Evolutionary conservation across 2,113 vertebrate species (phyloP).

Genomic region (Mirza zaza): DNA sequence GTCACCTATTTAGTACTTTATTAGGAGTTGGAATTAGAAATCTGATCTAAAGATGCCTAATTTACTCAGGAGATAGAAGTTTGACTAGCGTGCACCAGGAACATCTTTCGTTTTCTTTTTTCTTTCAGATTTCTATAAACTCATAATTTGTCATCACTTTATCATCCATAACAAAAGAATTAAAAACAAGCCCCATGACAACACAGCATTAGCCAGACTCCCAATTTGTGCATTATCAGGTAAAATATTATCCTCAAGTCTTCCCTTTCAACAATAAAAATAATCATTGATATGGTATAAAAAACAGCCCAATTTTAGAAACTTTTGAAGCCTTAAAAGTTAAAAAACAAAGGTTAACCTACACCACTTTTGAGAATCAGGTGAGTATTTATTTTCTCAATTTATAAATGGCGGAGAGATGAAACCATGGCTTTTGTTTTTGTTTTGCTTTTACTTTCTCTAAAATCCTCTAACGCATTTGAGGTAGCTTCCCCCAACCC

Average conservation of each 20-base stretch:
- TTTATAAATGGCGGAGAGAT: not conserved
- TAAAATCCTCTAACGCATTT: not conserved
- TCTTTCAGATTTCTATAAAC: not conserved
- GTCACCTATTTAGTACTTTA: not conserved
- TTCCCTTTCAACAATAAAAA: not conserved
- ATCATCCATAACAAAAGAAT: not conserved
- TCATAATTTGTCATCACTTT: not conserved
- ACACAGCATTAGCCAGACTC: not conserved
- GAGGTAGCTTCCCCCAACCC: not conserved
- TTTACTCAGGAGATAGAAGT: not conserved
- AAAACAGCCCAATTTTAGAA: not conserved
- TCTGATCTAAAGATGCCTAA: not conserved
- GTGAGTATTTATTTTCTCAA: not conserved
- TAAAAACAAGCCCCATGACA: not conserved
- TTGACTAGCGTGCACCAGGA: not conserved
- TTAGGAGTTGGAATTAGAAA: not conserved
- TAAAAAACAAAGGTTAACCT: not conserved
- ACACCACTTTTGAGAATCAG: not conserved
- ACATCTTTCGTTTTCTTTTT: not conserved
- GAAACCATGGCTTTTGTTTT: not conserved
- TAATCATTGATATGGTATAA: fast-evolving
- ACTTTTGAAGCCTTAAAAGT: not conserved
- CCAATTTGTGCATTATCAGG: not conserved
- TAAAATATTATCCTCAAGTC: not conserved
- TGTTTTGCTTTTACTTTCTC: not conserved